Conservation (phyloP, 2,797 vertebrate genomes). For the Malurus leucopterus region DNA sequence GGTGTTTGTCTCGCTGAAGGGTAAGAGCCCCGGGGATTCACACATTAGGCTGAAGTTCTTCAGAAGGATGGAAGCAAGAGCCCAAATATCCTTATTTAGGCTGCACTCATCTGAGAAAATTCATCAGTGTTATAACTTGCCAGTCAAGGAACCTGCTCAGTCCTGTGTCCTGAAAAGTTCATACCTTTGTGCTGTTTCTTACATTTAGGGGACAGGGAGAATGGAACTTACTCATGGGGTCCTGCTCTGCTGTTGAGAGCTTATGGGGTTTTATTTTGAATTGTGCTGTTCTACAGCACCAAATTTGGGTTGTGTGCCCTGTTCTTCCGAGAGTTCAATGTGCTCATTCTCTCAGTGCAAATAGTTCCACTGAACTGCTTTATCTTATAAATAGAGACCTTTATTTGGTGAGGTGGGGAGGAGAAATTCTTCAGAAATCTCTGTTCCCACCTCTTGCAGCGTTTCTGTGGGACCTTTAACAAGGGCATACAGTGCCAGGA, state of each 20-base stretch:
- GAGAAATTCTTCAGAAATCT: conserved; percentile 12
- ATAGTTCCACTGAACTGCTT: not conserved
- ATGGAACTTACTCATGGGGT: rapidly evolving
- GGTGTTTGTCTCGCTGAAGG: rapidly evolving
- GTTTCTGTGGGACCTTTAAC: not conserved
- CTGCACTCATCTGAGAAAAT: not conserved
- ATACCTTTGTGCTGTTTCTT: not conserved
- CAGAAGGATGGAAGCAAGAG: not conserved
- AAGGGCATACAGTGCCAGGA: not conserved
- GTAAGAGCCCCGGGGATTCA: not conserved
- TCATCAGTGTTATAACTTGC: rapidly evolving
- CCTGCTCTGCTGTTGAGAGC: not conserved
- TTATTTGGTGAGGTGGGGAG: not conserved
- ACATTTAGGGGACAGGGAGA: not conserved
- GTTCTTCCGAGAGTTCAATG: not conserved
- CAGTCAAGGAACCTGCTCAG: rapidly evolving
- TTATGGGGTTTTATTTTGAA: not conserved
- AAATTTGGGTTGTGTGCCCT: not conserved
- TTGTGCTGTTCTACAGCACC: not conserved
- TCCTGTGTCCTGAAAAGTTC: not conserved
- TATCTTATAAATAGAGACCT: not conserved
- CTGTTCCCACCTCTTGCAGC: not conserved
- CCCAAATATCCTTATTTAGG: not conserved
- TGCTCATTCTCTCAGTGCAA: not conserved
- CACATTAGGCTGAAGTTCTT: rapidly evolving